phyloP scores from a whole-genome alignment of 2,113 vertebrate genomes.

The Andinoacara biseriatus region DNA sequence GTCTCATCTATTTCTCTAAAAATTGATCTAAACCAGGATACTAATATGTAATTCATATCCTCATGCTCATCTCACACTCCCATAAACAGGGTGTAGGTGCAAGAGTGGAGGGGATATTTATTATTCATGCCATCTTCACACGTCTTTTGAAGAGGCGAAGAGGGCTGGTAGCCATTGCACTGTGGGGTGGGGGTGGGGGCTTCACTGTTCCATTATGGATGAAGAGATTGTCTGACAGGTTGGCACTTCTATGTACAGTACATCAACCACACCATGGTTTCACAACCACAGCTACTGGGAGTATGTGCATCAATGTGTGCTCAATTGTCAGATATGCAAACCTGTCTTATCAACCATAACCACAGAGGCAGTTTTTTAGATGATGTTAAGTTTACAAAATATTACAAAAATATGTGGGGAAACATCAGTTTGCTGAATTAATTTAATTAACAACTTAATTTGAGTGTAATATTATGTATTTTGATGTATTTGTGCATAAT shows the following conservation, averaged over 20 bases:
- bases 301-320: not conserved
- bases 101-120: conserved; percentile 37
- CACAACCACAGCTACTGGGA: not conserved
- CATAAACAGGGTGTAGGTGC: conserved; percentile 32
- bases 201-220: conserved; percentile 59
- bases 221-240: conserved; percentile 54
- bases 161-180: conserved; percentile 35
- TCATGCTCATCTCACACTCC: conserved; percentile 26
- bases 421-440: not conserved
- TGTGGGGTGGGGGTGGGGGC: not conserved
- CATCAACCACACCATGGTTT: not conserved
- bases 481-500: not conserved
- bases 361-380: not conserved
- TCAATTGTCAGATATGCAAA: conserved; percentile 6
- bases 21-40: not conserved
- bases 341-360: not conserved
- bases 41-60: not conserved
- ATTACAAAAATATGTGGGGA: not conserved
- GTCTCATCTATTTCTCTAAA: not conserved
- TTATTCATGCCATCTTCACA: conserved; percentile 73
- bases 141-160: conserved; percentile 63
- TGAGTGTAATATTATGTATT: not conserved
- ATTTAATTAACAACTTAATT: rapidly evolving
- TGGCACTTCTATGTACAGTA: not conserved
- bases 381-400: not conserved